These are phyloP conservation scores for Tachysurus vachellii DNA, from an alignment of 2,113 vertebrate genomes.

Conservation along the genomic window DNA sequence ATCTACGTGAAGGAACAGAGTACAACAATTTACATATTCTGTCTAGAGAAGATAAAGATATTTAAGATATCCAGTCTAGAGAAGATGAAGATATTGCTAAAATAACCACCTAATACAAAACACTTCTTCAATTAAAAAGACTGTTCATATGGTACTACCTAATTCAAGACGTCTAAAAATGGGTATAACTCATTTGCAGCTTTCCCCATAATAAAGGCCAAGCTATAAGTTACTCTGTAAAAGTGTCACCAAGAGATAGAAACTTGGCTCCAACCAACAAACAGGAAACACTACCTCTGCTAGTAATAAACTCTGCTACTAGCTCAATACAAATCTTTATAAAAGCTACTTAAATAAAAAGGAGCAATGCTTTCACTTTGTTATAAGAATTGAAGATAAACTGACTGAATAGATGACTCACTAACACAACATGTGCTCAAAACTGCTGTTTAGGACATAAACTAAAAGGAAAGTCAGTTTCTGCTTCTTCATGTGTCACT, in stretches of 20 bases:
- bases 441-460: not conserved
- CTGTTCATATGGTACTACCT: not conserved
- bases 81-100: not conserved
- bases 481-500: not conserved
- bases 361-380: not conserved
- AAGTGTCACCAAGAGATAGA: not conserved
- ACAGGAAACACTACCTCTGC: not conserved
- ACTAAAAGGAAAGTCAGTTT: not conserved
- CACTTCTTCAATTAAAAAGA: not conserved
- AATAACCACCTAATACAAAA: not conserved
- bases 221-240: not conserved
- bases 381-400: not conserved
- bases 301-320: not conserved
- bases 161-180: not conserved
- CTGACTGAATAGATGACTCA: not conserved
- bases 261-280: not conserved
- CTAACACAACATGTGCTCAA: not conserved
- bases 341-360: not conserved
- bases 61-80: not conserved
- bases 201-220: not conserved
- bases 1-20: not conserved
- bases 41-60: not conserved
- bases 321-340: not conserved
- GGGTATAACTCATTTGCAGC: not conserved
- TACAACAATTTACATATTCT: not conserved